These are phyloP conservation scores for Aphis gossypii DNA, from an alignment of 1,140 invertebrate genomes.

Conservation along the genomic window DNA sequence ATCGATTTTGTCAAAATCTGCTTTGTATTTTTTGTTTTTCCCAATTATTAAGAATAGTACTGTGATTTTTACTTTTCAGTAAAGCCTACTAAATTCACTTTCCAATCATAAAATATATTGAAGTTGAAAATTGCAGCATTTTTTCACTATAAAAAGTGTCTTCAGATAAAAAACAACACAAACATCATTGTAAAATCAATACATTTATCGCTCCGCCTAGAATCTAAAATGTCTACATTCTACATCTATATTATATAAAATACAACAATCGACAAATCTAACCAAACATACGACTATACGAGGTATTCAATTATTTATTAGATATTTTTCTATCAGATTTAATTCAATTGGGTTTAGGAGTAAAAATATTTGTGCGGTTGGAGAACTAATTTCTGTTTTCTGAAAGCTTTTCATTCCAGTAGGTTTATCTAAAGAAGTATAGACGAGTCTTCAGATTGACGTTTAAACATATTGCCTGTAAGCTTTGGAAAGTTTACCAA, in stretches of 20 bases:
- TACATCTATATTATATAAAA: neutral
- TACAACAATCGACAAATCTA: neutral
- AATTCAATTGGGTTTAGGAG: conserved; percentile 1
- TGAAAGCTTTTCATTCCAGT: conserved; percentile 35
- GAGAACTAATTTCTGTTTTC: conserved; percentile 30
- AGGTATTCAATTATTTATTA: conserved; percentile 14
- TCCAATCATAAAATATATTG: neutral
- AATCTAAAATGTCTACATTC: neutral
- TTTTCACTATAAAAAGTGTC: neutral
- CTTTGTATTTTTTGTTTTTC: neutral
- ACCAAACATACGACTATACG: neutral
- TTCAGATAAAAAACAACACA: neutral
- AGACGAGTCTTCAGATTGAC: conserved; percentile 33
- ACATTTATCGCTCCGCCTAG: neutral
- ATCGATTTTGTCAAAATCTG: neutral
- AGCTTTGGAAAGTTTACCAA: conserved; percentile 33
- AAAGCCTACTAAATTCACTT: neutral
- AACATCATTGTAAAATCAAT: neutral
- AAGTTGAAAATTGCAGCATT: neutral
- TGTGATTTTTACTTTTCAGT: neutral
- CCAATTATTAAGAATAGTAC: neutral
- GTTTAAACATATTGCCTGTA: conserved; percentile 51
- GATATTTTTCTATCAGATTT: conserved; percentile 26
- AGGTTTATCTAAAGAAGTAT: conserved; percentile 41
- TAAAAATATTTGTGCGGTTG: conserved; percentile 1